Conservation (phyloP, 2,113 vertebrate species). For the Ailurus styani region DNA sequence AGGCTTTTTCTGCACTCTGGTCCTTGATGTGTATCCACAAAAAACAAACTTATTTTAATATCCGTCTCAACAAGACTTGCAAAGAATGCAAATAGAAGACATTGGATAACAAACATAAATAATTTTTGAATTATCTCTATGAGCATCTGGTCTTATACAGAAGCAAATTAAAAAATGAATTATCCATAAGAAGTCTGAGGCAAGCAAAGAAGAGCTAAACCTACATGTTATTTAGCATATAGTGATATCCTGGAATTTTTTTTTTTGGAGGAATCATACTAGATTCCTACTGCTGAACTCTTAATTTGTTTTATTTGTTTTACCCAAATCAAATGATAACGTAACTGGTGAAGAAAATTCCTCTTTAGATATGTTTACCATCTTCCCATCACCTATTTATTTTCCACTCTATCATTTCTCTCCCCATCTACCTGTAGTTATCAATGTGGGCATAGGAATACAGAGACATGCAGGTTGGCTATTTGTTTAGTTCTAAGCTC, state of each 20-base stretch:
- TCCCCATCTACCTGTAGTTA: neutral
- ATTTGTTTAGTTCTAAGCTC: neutral
- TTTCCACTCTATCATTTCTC: neutral
- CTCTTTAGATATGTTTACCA: neutral
- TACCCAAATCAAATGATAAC: neutral
- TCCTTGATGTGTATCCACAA: constrained; percentile 65
- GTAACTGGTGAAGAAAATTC: neutral
- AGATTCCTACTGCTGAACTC: neutral
- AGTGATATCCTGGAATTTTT: neutral
- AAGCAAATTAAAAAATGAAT: constrained; percentile 23
- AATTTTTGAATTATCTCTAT: constrained; percentile 24
- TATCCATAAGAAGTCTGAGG: neutral
- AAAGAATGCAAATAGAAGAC: constrained; percentile 55
- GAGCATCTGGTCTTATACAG: constrained; percentile 1
- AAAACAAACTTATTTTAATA: constrained; percentile 69
- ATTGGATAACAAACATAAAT: constrained; percentile 28
- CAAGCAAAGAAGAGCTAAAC: neutral
- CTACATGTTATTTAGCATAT: neutral
- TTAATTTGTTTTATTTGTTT: neutral
- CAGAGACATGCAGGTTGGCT: neutral
- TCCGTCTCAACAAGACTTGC: constrained; percentile 51
- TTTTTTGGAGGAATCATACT: neutral
- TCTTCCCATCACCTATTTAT: neutral
- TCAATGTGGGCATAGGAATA: neutral
- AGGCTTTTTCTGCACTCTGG: neutral